A percentile compares a stretch with the other conserved stretches of the same genome.
phyloP scores from a whole-genome alignment of 2,797 vertebrate genomes.

The Semotilus atromaculatus region DNA sequence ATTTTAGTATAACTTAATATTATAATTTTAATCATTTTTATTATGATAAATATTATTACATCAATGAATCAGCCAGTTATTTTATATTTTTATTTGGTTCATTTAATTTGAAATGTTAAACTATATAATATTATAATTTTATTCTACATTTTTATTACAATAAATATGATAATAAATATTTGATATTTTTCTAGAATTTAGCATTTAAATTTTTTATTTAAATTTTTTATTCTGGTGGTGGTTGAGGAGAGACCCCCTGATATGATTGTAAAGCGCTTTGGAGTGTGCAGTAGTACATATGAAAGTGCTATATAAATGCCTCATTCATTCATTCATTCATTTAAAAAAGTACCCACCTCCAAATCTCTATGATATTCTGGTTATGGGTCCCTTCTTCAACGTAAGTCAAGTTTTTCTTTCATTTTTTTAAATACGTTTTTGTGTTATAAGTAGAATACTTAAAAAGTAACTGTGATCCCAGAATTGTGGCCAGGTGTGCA shows the following conservation, averaged over 20 bases:
- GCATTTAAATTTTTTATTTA: background rate
- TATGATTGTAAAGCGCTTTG: too few species aligned
- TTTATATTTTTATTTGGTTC: background rate
- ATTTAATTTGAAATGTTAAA: background rate
- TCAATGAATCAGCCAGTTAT: background rate
- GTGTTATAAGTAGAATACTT: background rate
- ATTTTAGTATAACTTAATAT: background rate
- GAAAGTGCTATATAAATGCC: too few species aligned
- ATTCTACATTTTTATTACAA: background rate
- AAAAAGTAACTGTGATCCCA: background rate
- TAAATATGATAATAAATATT: background rate
- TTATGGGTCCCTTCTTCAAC: background rate
- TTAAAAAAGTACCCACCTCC: background rate
- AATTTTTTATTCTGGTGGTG: too few species aligned
- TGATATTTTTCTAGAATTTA: background rate
- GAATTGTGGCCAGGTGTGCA: constrained; percentile 3
- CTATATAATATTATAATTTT: background rate
- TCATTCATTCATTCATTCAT: too few species aligned
- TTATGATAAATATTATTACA: background rate
- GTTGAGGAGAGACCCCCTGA: too few species aligned
- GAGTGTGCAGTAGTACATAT: too few species aligned
- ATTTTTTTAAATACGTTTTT: background rate
- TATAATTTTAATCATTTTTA: background rate
- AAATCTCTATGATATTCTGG: background rate
- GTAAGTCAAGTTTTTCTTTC: background rate